Base-by-base conservation (phyloP, 2,888 invertebrate genomes). In the Smittia sp. region DNA sequence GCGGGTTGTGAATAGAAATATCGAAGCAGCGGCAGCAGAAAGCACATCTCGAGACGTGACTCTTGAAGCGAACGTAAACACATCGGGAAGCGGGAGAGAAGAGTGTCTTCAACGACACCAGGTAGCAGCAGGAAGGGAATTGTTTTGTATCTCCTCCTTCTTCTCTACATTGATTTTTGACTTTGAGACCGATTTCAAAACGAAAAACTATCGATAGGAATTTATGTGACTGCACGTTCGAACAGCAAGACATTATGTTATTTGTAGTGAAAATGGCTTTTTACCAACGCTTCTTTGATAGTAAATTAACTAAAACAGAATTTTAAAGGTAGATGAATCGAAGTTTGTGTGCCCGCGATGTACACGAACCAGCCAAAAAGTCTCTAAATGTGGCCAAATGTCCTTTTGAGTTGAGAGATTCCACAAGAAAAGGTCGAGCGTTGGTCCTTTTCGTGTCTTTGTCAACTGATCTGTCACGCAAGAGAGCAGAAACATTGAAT, bases 1-100 rank as follows among this genome's bases (percentile, higher is more conserved):
- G 58, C 22, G 58, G 18, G 66, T 66, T 32, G 27, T 66, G 66
- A 66, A 66, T 66, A 66, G 27, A 68, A 39, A 68, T 46, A 58
- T 68, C 68, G 13, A 13, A 22, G 25, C 32, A 65, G 18, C 25
- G 22, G 24, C 65, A 27, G 32, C 65, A 41, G 46, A 41, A 46
- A 46, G 68, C 41, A 68, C 68, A 68, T 68, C 41, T 20, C 13
- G 13, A 38, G 38, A 68, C 68, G 68, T 68, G 68, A 68, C 68
- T 68, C 68, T 20, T 68, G 68, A 41, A 46, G 32, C 20, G 24
- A 15, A n/a, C 27, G n/a, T 4, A 65, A 27, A 27, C 65, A 65
- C 27, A 65, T 22, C 22, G 58, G 22, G 22, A 6, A n/a, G 22
- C n/a, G n/a, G 18, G 58, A 58, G 9, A 52, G 58, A 58, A 58